Percentiles rank a stretch among this genome's conserved stretches.
phyloP scores from a whole-genome alignment of 2,113 vertebrate genomes.

The Pelecanus crispus region DNA sequence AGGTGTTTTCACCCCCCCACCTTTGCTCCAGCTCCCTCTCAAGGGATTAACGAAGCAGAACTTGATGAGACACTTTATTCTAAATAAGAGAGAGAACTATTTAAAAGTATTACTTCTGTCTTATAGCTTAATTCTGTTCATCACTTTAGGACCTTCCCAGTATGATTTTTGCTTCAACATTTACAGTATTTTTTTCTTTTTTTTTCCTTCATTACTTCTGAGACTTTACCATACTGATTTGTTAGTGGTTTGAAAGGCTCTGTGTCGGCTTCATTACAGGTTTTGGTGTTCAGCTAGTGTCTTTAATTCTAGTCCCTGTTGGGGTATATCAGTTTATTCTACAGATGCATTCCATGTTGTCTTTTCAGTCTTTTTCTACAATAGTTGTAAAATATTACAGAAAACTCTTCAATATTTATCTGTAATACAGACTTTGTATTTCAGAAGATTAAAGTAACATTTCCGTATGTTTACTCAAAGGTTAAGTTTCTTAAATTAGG shows the following conservation, averaged over 20 bases:
- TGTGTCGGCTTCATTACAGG: background rate
- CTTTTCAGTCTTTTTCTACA: background rate
- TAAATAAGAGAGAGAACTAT: background rate
- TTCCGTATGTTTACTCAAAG: constrained; percentile 25
- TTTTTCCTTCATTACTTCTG: background rate
- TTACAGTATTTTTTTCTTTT: background rate
- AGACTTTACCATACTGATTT: background rate
- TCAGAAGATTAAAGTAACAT: constrained; percentile 19
- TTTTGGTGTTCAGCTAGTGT: background rate
- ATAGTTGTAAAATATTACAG: background rate
- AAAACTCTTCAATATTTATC: constrained; percentile 9
- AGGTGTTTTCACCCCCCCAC: background rate
- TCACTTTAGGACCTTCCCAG: background rate
- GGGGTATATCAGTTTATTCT: background rate
- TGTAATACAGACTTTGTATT: constrained; percentile 1
- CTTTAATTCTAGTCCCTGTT: background rate
- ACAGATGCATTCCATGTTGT: background rate
- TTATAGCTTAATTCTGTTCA: background rate
- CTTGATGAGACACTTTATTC: background rate
- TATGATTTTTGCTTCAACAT: background rate
- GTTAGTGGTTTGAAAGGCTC: background rate
- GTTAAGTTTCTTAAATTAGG: constrained; percentile 40
- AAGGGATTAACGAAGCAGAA: background rate
- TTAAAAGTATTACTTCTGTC: background rate
- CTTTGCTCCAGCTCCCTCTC: background rate